These are phyloP conservation scores for Rostratula benghalensis DNA, from an alignment of 2,113 vertebrate genomes.

Conservation along the genomic window DNA sequence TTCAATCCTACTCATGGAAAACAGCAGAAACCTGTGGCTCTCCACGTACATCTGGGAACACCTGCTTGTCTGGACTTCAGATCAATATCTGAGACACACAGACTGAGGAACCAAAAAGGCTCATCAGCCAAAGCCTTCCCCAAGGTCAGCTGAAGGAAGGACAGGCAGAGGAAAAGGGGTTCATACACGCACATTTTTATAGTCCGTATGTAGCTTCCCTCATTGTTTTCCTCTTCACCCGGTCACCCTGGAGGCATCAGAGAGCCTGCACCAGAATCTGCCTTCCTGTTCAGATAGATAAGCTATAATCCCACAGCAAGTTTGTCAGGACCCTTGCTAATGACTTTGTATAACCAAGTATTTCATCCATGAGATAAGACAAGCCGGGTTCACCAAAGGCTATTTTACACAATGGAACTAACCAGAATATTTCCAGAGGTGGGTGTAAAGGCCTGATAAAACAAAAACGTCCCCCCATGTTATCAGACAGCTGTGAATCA, in stretches of 20 bases:
- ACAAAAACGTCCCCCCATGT: accelerated
- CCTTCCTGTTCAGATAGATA: constrained; percentile 20
- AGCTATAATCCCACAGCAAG: not conserved
- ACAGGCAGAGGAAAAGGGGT: not conserved
- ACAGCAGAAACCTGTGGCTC: not conserved
- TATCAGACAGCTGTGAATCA: not conserved
- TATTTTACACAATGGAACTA: not conserved
- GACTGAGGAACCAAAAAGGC: accelerated
- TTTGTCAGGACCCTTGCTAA: not conserved
- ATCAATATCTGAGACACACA: not conserved
- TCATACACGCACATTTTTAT: not conserved
- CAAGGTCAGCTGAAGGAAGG: not conserved
- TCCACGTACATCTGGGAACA: not conserved
- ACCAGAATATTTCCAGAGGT: not conserved
- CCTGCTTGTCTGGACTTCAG: not conserved
- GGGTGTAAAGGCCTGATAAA: not conserved
- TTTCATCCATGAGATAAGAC: not conserved
- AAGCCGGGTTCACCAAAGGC: not conserved
- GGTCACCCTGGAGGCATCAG: not conserved
- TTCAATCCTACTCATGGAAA: not conserved
- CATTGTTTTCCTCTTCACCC: not conserved
- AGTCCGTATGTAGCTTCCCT: not conserved
- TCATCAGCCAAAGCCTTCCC: not conserved
- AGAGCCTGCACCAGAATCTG: not conserved
- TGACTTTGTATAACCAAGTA: not conserved